Evolutionary conservation across 2,113 vertebrate genomes (phyloP).

Genomic region (Capra hircus): DNA sequence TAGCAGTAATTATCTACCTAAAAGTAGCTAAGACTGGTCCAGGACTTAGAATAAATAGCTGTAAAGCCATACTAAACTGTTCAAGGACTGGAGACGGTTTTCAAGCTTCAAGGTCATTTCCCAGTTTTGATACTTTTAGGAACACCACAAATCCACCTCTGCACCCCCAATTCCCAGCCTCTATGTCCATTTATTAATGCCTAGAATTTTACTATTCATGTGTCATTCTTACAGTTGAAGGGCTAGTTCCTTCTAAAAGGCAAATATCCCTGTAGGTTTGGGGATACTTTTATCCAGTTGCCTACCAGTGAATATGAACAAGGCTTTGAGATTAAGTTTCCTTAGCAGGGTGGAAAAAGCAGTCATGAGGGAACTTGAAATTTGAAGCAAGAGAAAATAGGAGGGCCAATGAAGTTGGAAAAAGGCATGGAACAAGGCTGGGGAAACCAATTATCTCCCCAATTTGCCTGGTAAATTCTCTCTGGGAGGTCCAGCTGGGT

Average conservation of each 20-base stretch:
- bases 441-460: not conserved
- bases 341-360: not conserved
- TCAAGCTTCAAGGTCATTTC: not conserved
- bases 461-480: not conserved
- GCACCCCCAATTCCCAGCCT: not conserved
- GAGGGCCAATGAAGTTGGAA: not conserved
- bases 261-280: not conserved
- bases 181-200: not conserved
- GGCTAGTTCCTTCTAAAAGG: not conserved
- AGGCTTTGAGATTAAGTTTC: not conserved
- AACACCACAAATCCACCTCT: not conserved
- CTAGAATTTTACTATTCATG: slow-evolving; percentile 2
- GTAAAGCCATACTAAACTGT: not conserved
- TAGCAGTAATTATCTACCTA: not conserved
- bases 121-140: not conserved
- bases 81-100: not conserved
- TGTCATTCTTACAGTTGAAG: not conserved
- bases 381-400: not conserved
- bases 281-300: not conserved
- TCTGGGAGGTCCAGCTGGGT: not conserved
- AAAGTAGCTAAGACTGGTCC: not conserved
- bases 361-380: not conserved
- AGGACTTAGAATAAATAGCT: slow-evolving; percentile 15
- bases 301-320: not conserved
- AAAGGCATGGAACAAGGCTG: not conserved